Conservation (phyloP, 2,888 invertebrate genomes). For the Andrena flavipes region DNA sequence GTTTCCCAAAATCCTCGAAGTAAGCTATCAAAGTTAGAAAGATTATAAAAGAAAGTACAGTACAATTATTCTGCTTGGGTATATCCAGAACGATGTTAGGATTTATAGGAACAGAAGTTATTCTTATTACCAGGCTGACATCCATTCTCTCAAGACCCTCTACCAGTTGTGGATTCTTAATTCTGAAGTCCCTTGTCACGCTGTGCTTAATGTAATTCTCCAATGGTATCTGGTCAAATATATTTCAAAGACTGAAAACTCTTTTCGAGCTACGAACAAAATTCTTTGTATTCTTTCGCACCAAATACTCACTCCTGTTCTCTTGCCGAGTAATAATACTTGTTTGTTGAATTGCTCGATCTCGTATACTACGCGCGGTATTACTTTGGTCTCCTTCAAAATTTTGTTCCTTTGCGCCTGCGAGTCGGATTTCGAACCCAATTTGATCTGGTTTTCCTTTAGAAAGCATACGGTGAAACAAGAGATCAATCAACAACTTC, state of each 20-base stretch:
- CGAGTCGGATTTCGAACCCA: constrained; percentile 83
- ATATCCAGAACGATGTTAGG: too few relatives aligned
- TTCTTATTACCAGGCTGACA: constrained; percentile 75
- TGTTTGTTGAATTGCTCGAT: constrained; percentile 88
- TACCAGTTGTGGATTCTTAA: constrained; percentile 86
- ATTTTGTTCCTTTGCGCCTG: constrained; percentile 86
- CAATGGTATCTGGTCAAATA: constrained; percentile 76
- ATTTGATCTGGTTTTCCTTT: constrained; percentile 76
- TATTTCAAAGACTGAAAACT: not conserved
- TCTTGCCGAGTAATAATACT: constrained; percentile 87
- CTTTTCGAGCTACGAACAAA: not conserved
- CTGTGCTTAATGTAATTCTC: constrained; percentile 87
- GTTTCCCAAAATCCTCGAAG: not conserved
- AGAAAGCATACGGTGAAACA: not conserved
- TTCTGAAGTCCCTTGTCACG: constrained; percentile 88
- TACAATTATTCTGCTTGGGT: not conserved
- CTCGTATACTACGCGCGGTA: constrained; percentile 88
- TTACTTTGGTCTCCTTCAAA: constrained; percentile 87
- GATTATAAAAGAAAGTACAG: not conserved
- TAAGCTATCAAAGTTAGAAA: constrained; percentile 13
- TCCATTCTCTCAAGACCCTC: constrained; percentile 86
- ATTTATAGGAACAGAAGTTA: not conserved
- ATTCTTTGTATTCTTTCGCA: not conserved
- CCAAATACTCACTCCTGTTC: constrained; percentile 86
- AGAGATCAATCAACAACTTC: not conserved